Evolutionary conservation across 2,888 invertebrate species (phyloP).

Genomic region (Teinopalpus imperialis): DNA sequence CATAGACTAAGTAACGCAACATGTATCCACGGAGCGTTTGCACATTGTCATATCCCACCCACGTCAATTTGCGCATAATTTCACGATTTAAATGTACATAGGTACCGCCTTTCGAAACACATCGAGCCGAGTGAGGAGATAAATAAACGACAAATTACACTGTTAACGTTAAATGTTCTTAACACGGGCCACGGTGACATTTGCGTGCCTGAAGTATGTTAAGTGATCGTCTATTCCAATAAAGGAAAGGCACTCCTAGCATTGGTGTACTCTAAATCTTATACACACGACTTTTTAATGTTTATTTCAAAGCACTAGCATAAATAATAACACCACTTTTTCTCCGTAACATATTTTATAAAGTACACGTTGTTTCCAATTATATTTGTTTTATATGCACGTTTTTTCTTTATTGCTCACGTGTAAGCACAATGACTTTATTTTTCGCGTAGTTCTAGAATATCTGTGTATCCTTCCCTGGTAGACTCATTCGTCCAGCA

Average conservation of each 20-base stretch:
- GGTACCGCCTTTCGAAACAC: slow-evolving; percentile 68
- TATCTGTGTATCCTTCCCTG: too few species aligned
- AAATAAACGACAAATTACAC: slow-evolving; percentile 77
- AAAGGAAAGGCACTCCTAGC: slow-evolving; percentile 25
- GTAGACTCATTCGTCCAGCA: too few species aligned
- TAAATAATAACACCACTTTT: too few species aligned
- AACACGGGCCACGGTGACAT: slow-evolving; percentile 61
- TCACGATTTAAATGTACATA: slow-evolving; percentile 68
- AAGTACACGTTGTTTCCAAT: too few species aligned
- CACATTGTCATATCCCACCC: slow-evolving; percentile 74
- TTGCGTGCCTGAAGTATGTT: slow-evolving; percentile 70
- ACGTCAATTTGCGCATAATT: slow-evolving; percentile 68
- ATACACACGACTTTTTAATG: too few species aligned
- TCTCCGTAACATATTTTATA: too few species aligned
- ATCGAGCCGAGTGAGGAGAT: slow-evolving; percentile 58
- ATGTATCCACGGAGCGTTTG: slow-evolving; percentile 53
- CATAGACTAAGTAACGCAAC: slow-evolving; percentile 37
- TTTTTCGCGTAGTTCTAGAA: too few species aligned
- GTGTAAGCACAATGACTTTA: too few species aligned
- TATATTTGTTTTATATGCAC: too few species aligned
- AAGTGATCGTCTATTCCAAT: slow-evolving; percentile 37
- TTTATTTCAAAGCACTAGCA: too few species aligned
- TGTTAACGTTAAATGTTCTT: slow-evolving; percentile 49
- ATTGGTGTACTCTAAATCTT: slow-evolving; percentile 13
- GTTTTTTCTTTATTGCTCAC: too few species aligned